phyloP scores from a whole-genome alignment of 2,888 invertebrate species.

The Molanna angustata region DNA sequence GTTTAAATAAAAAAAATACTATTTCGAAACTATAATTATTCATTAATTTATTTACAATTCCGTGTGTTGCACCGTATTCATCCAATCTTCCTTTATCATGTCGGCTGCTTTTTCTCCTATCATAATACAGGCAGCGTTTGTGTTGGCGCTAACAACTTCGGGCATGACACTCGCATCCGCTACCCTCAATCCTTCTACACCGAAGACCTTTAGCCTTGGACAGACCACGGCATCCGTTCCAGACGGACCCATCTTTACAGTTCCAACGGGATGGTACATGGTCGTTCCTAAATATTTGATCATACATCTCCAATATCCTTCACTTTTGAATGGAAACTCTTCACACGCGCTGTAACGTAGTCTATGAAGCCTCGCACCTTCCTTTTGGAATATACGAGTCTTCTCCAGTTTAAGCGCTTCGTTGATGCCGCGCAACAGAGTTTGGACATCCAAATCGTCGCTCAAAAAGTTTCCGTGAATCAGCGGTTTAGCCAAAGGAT shows the following conservation, averaged over 20 bases:
- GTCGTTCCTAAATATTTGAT: slow-evolving; percentile 62
- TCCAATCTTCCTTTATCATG: slow-evolving; percentile 61
- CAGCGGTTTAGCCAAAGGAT: slow-evolving; percentile 60
- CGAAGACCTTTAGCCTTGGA: slow-evolving; percentile 61
- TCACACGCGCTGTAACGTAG: slow-evolving; percentile 35
- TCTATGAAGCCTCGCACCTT: slow-evolving; percentile 38
- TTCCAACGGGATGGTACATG: slow-evolving; percentile 67
- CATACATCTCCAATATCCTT: slow-evolving; percentile 65
- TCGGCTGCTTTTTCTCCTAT: slow-evolving; percentile 81
- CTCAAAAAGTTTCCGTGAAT: slow-evolving; percentile 59
- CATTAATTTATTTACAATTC: too few relatives aligned
- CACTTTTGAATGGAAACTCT: slow-evolving; percentile 40
- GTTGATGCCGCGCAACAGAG: slow-evolving; percentile 42
- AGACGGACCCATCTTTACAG: slow-evolving; percentile 68
- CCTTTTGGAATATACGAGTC: slow-evolving; percentile 43
- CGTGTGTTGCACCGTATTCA: neutral
- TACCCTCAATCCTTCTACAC: slow-evolving; percentile 62
- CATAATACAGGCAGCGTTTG: slow-evolving; percentile 85
- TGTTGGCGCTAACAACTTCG: slow-evolving; percentile 70
- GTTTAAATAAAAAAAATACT: neutral
- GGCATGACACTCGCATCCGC: slow-evolving; percentile 81
- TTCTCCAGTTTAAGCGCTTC: slow-evolving; percentile 40
- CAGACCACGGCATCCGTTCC: slow-evolving; percentile 67
- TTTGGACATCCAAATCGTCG: slow-evolving; percentile 49
- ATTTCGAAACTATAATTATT: too few relatives aligned